Percentiles rank a stretch among this genome's conserved stretches.
Conservation (phyloP, 2,888 invertebrate genomes). For the Aspidiotus rigidus region DNA sequence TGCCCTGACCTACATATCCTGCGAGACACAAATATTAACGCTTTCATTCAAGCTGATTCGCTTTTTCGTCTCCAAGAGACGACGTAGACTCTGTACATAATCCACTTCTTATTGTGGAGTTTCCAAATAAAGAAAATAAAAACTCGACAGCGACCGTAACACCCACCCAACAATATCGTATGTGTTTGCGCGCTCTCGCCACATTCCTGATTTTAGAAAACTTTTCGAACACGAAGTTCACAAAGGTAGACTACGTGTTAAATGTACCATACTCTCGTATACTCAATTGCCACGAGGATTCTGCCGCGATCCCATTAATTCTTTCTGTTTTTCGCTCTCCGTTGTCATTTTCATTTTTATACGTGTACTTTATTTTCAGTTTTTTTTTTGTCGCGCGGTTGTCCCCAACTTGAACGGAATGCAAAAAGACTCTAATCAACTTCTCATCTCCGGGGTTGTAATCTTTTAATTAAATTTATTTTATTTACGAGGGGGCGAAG, state of each 20-base stretch:
- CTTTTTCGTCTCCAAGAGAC: too few species aligned
- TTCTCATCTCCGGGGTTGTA: not conserved
- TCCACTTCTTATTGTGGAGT: too few species aligned
- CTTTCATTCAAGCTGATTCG: too few species aligned
- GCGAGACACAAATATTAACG: too few species aligned
- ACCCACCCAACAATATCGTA: too few species aligned
- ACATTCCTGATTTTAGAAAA: too few species aligned
- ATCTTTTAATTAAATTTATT: conserved; percentile 4
- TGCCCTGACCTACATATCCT: too few species aligned
- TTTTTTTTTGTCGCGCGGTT: not conserved
- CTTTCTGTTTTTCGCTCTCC: not conserved
- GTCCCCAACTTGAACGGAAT: not conserved
- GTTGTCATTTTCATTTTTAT: not conserved
- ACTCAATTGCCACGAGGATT: not conserved
- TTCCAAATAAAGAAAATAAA: too few species aligned
- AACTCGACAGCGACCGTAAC: too few species aligned
- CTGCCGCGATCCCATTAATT: not conserved
- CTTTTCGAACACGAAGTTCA: not conserved
- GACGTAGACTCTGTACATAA: too few species aligned
- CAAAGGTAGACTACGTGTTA: conserved; percentile 1
- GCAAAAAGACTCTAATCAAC: not conserved
- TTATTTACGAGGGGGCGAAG: not conserved
- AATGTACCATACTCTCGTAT: not conserved
- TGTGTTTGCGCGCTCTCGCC: too few species aligned
- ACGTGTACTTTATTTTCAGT: not conserved